Conservation (phyloP, 2,113 vertebrate genomes). For the Cichladusa arquata region DNA sequence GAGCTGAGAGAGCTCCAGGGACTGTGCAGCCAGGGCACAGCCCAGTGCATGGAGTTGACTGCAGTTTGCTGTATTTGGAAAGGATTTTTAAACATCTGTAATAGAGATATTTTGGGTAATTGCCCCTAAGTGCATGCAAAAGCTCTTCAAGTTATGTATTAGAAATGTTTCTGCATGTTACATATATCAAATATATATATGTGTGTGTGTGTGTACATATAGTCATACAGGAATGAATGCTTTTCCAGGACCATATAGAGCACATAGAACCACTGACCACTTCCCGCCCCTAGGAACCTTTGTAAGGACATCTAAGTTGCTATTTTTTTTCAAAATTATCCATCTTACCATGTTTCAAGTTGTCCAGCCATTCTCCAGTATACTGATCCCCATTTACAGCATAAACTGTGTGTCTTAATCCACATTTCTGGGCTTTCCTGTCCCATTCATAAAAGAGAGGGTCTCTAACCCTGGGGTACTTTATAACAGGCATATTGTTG, state of each 20-base stretch:
- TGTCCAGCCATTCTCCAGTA: conserved; percentile 86
- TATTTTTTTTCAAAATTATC: not conserved
- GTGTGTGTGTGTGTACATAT: not conserved
- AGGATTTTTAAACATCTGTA: not conserved
- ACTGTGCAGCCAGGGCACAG: not conserved
- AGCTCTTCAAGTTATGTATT: not conserved
- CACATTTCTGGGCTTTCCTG: conserved; percentile 81
- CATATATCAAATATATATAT: not conserved
- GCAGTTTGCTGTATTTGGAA: not conserved
- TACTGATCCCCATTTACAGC: conserved; percentile 81
- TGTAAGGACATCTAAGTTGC: not conserved
- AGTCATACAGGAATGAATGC: not conserved
- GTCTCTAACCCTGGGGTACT: conserved; percentile 31
- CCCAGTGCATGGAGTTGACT: not conserved
- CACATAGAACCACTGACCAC: not conserved
- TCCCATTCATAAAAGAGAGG: conserved; percentile 77
- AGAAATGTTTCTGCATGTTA: not conserved
- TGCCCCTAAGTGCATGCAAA: not conserved
- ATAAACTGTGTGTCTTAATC: conserved; percentile 76
- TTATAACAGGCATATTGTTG: conserved; percentile 77
- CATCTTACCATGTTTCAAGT: conserved; percentile 85
- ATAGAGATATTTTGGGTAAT: not conserved
- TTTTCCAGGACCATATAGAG: not conserved
- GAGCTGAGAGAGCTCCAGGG: not conserved
- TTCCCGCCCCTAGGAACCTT: not conserved